A percentile compares a stretch with the other conserved stretches of the same genome.
These are phyloP conservation scores for Corydoras sp. DNA, from an alignment of 2,113 vertebrate genomes.

Conservation along the genomic window DNA sequence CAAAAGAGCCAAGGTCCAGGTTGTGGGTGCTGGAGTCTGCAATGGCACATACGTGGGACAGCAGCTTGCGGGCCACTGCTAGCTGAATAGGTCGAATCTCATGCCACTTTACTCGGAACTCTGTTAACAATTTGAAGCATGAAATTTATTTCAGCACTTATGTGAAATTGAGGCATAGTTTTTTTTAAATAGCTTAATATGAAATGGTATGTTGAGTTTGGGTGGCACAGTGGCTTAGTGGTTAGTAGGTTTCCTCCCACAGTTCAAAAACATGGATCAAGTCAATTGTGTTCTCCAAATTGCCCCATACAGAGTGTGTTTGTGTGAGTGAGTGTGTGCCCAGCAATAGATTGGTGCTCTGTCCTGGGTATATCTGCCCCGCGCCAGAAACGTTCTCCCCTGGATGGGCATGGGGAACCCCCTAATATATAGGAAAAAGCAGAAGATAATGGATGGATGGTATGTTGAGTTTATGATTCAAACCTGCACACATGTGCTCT, in stretches of 20 bases:
- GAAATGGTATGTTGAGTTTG: background rate
- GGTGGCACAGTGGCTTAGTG: no score
- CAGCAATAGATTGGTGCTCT: no score
- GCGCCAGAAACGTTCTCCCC: no score
- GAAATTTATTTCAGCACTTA: background rate
- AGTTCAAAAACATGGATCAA: no score
- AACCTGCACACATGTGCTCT: conserved; percentile 54
- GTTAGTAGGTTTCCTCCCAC: no score
- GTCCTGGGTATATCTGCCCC: no score
- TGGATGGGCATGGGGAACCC: no score
- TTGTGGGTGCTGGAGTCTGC: conserved; percentile 97
- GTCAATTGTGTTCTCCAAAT: no score
- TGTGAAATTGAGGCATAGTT: no score
- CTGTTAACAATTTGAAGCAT: conserved; percentile 37
- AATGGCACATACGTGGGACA: conserved; percentile 94
- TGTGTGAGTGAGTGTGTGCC: no score
- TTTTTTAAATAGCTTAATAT: background rate
- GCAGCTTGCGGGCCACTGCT: conserved; percentile 90
- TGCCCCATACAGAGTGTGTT: no score
- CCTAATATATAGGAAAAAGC: no score
- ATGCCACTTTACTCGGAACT: conserved; percentile 66
- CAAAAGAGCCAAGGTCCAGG: conserved; percentile 85
- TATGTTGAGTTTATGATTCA: conserved; percentile 5
- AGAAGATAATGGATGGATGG: background rate
- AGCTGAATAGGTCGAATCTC: conserved; percentile 87